Percentiles rank a stretch among this genome's conserved stretches.
Evolutionary conservation across 2,888 invertebrate genomes (phyloP).

Genomic region (Phanerotoma sp.): DNA sequence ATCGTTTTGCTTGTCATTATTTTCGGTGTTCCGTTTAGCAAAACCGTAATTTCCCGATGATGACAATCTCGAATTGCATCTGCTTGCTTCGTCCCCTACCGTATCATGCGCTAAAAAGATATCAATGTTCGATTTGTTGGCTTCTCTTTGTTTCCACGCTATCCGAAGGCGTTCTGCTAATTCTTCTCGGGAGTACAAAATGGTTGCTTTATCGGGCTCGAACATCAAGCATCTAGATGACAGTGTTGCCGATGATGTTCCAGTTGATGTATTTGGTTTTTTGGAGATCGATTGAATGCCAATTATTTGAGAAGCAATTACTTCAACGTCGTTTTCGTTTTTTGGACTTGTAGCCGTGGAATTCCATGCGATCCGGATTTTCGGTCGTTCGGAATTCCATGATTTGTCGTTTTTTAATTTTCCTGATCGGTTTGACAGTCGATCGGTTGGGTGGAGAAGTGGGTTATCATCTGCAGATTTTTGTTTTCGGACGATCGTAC

Average conservation of each 20-base stretch:
- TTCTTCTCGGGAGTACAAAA: slow-evolving; percentile 58
- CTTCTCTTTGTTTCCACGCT: slow-evolving; percentile 59
- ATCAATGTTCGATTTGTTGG: slow-evolving; percentile 63
- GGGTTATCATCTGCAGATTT: slow-evolving; percentile 51
- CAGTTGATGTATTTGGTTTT: not conserved
- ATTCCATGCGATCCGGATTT: slow-evolving; percentile 51
- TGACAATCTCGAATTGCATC: slow-evolving; percentile 47
- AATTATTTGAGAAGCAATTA: no score
- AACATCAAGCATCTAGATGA: no score
- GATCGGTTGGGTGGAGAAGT: no score
- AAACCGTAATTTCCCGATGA: no score
- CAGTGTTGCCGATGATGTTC: not conserved
- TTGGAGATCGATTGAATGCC: no score
- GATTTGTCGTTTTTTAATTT: no score
- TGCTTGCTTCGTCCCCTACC: slow-evolving; percentile 47
- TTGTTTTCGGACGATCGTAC: slow-evolving; percentile 50
- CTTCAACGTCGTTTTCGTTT: no score
- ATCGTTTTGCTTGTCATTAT: not conserved
- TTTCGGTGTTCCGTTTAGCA: no score
- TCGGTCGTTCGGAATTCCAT: slow-evolving; percentile 37
- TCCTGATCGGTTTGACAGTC: no score
- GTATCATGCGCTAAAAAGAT: slow-evolving; percentile 64
- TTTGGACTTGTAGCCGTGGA: slow-evolving; percentile 37
- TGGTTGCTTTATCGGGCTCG: slow-evolving; percentile 42
- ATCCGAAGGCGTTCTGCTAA: slow-evolving; percentile 58